Conservation (phyloP, 2,113 vertebrate species). For the Microtus oregoni region DNA sequence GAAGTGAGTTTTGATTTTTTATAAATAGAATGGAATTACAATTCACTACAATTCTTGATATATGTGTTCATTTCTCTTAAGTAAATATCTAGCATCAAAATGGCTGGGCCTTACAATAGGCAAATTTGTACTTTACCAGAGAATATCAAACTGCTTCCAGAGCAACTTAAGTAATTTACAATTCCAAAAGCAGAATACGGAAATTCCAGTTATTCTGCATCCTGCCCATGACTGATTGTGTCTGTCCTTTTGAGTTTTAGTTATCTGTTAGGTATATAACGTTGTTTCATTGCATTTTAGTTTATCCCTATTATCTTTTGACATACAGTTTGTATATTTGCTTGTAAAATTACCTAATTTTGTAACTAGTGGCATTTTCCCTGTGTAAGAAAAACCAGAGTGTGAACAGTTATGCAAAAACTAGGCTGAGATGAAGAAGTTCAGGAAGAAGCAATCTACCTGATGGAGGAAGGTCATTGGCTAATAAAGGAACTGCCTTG, state of each 20-base stretch:
- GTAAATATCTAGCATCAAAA: neutral
- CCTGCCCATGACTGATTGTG: too few species aligned
- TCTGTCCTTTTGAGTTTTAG: neutral
- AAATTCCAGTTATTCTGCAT: neutral
- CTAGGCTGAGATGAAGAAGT: neutral
- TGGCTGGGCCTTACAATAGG: neutral
- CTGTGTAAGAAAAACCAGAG: neutral
- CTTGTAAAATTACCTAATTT: neutral
- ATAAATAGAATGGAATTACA: neutral
- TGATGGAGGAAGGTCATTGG: too few species aligned
- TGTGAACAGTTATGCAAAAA: neutral
- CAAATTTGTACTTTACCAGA: neutral
- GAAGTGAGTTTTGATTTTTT: too few species aligned
- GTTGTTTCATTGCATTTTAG: neutral
- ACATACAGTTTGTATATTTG: neutral
- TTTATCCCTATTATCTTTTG: neutral
- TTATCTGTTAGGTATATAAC: neutral
- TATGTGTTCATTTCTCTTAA: neutral
- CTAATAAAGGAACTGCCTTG: too few species aligned
- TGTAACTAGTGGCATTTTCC: neutral
- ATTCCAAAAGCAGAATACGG: neutral
- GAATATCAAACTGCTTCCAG: neutral
- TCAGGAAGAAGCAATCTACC: neutral
- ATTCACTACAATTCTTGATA: neutral
- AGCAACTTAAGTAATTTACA: neutral